A percentile compares a stretch with the other conserved stretches of the same genome.
These are phyloP conservation scores for Euzophera pinguis DNA, from an alignment of 2,888 invertebrate genomes.

Conservation along the genomic window DNA sequence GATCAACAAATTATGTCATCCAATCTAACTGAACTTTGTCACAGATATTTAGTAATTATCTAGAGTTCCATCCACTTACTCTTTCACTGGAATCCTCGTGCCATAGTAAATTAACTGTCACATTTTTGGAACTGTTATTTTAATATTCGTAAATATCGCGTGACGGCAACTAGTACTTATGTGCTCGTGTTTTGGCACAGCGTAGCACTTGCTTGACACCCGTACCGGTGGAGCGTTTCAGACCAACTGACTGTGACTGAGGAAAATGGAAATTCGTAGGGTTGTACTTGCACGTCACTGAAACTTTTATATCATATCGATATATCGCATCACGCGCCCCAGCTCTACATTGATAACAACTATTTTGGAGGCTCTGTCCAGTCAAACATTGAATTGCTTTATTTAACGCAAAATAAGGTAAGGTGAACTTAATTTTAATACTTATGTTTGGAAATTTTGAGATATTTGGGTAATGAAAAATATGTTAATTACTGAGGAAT, in stretches of 20 bases:
- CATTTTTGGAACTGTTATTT: constrained; percentile 30
- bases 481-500: no score
- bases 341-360: no score
- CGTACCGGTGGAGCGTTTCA: constrained; percentile 32
- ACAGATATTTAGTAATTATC: constrained; percentile 9
- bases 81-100: constrained; percentile 25
- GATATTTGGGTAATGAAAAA: no score
- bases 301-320: neutral
- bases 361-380: no score
- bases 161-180: constrained; percentile 2
- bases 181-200: constrained; percentile 12
- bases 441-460: no score
- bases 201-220: constrained; percentile 20
- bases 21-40: neutral
- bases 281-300: constrained; percentile 37
- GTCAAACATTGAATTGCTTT: no score
- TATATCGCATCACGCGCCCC: constrained; percentile 17
- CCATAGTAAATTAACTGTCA: constrained; percentile 29
- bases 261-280: constrained; percentile 46
- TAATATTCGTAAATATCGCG: constrained; percentile 22
- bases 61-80: no score
- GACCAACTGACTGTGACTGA: constrained; percentile 54
- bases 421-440: no score
- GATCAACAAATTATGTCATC: neutral
- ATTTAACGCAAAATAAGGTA: no score